Conservation (phyloP, 2,113 vertebrate species). For the Chrysochloris asiatica region DNA sequence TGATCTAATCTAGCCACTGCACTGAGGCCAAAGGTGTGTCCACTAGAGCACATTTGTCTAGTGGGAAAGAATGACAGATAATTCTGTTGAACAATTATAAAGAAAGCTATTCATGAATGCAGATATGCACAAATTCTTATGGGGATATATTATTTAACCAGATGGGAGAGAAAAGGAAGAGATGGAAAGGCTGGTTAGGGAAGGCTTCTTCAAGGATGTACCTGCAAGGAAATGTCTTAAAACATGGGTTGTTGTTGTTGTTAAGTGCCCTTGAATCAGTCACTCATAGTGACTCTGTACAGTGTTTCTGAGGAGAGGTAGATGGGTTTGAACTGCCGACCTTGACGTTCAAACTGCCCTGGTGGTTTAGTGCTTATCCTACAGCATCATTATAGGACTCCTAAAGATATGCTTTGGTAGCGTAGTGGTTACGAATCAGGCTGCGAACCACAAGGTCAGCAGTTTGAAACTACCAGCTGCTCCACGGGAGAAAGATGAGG, state of each 20-base stretch:
- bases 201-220: background rate
- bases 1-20: background rate
- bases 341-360: background rate
- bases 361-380: too few relatives aligned
- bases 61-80: background rate
- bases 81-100: background rate
- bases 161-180: background rate
- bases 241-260: too few relatives aligned
- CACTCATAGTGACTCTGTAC: too few relatives aligned
- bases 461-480: too few relatives aligned
- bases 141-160: background rate
- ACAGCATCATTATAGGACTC: too few relatives aligned
- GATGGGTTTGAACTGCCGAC: too few relatives aligned
- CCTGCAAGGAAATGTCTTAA: background rate
- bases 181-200: background rate
- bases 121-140: background rate
- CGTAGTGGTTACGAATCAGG: too few relatives aligned
- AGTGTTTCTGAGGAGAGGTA: too few relatives aligned
- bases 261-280: too few relatives aligned
- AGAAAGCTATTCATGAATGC: background rate
- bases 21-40: background rate
- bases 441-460: too few relatives aligned
- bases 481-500: too few relatives aligned
- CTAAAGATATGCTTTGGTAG: too few relatives aligned
- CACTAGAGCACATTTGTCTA: background rate